Base-by-base conservation (phyloP, 1,140 invertebrate genomes). In the Drosophila insularis region DNA sequence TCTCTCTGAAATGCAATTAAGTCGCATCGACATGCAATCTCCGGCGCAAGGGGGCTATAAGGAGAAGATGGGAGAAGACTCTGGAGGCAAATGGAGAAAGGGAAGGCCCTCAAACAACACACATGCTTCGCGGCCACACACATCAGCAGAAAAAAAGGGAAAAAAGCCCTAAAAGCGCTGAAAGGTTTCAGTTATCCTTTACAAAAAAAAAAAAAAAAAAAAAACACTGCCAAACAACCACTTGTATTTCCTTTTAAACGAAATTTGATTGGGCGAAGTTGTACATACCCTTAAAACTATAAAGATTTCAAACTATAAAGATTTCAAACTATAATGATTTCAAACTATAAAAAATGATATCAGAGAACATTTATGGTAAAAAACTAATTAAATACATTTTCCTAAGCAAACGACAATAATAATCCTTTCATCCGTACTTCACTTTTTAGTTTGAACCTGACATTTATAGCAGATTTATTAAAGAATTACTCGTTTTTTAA, bases 1-100 rank as follows among this genome's bases (percentile, higher is more conserved):
- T 75, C 71, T 86, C 79, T 86, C 79, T 87, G 82, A 89, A 86
- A 86, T 86, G 82, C 82, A 86, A 86, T 86, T 86, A 86, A 86
- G 76, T 86, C 76, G 75, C 82, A 87, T 86, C 84, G 82, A 86
- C 82, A 86, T 86, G 82, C 82, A 86, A 86, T 86, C 82, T 89
- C 84, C 84, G 82, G 82, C 84, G 75, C 84, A 69, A 55, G 65
- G 35, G 71, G 71, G 64, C 40, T n/a, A 39, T 6, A 27, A 0
- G 27, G 27, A 27, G 27, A 13, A 37, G 17, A 11, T n/a, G 60
- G 39, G 59, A 65, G 40, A 32, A 31, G 54, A 46, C 43, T 69
- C 56, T 10, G 17, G 8, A 50, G 19, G 19, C 27, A 50, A 21
- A 50, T 21, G 17, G 17, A 50, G 43, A 17, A 50, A 50, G 43